These are phyloP conservation scores for Platerodrilus igneus DNA, from an alignment of 2,888 invertebrate genomes.

Conservation along the genomic window DNA sequence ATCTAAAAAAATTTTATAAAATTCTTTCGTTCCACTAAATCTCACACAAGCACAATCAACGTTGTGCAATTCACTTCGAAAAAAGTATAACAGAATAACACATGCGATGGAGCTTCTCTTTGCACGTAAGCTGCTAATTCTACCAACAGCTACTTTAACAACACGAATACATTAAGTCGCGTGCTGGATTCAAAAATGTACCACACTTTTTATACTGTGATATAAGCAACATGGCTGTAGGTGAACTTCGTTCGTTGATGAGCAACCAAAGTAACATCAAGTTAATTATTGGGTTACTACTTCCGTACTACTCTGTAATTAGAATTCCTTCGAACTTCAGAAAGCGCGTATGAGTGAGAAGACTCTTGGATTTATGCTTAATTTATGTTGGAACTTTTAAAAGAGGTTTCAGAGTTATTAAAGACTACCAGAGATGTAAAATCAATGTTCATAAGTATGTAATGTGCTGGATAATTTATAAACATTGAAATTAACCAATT, in stretches of 20 bases:
- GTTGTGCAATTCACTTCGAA: too few relatives aligned
- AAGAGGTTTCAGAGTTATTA: too few relatives aligned
- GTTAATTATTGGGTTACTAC: constrained; percentile 4
- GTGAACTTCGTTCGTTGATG: not conserved
- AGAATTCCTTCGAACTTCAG: constrained; percentile 1
- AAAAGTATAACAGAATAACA: too few relatives aligned
- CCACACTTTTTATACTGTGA: constrained; percentile 7
- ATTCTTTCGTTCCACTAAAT: too few relatives aligned
- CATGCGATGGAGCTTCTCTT: too few relatives aligned
- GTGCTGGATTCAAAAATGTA: constrained; percentile 8
- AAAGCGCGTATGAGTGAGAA: not conserved
- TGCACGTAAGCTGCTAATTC: constrained; percentile 12
- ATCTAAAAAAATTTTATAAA: too few relatives aligned
- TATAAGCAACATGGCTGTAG: constrained; percentile 9
- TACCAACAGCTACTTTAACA: constrained; percentile 8
- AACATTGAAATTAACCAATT: too few relatives aligned
- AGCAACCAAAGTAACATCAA: constrained; percentile 4
- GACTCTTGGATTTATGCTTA: not conserved
- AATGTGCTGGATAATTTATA: too few relatives aligned
- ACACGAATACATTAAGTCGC: constrained; percentile 9
- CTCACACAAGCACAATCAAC: too few relatives aligned
- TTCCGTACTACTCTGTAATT: constrained; percentile 6
- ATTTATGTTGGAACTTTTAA: too few relatives aligned
- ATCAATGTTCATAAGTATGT: too few relatives aligned
- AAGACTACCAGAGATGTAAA: too few relatives aligned